Base-by-base conservation (phyloP, 2,113 vertebrate genomes). In the Sinocyclocheilus rhinocerous region DNA sequence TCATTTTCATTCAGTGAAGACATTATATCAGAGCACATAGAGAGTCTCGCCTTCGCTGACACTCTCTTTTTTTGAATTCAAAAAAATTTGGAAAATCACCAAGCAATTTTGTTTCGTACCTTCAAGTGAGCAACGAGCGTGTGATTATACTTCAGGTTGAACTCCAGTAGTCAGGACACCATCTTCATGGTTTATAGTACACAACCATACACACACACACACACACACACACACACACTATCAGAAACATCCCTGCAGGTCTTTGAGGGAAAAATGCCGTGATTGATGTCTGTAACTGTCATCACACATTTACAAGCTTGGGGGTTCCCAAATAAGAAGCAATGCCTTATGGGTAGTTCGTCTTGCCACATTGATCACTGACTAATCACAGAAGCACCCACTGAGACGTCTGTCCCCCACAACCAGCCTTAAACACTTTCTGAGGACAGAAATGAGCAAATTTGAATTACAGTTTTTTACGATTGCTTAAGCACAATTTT, bases 291-390 rank as follows among this genome's bases (percentile, higher is more conserved):
- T 59, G 88, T 83, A 67, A 88, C 73, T 84, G 86, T 78, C 84
- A 45, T 89, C 88, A 86, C 86, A 90, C 86, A 86, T 92, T 91
- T 84, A 90, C 83, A 88, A 50, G 63, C 91, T 90, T 59, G 13
- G 90, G 85, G 87, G 84, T 85, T 86, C 83, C 83, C 76, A 12
- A 76, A 88, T 90, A 93, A 90, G 90, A 89, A 91, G 88, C 85
- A 89, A 87, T 91, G 84, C 80, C 91, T 89, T 87, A 89, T 91
- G 88, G 88, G 89, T 89, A 88, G 88, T 92, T 90, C 84, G 67
- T 90, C 85, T 89, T 75, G 80, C 59, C 39, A 87, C 90, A 91
- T 85, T 92, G 90, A 94, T 93, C 90, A 90, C 89, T 91, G 90
- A 50, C 87, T 92, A 92, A 92, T 92, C 90, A 93, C 89, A 92